phyloP scores from a whole-genome alignment of 2,888 invertebrate species.

The Stomorhina lunata region DNA sequence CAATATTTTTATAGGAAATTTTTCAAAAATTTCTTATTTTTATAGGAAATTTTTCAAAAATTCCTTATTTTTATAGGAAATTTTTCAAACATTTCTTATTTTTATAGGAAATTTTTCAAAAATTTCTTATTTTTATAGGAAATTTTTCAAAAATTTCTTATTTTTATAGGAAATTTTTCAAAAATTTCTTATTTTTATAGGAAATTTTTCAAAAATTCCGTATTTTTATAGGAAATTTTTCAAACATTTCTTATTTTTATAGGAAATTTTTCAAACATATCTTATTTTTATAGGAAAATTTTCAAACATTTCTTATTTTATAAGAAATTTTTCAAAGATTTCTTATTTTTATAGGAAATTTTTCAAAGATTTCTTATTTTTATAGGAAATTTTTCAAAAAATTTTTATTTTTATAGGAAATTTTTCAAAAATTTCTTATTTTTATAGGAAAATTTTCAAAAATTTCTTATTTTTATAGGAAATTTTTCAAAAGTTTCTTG shows the following conservation, averaged over 20 bases:
- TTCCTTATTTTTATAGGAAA: not conserved
- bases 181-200: not conserved
- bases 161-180: conserved; percentile 9
- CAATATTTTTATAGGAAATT: conserved; percentile 6
- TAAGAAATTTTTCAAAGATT: not conserved
- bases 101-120: not conserved
- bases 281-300: not conserved
- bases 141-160: not conserved
- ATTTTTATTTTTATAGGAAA: not conserved
- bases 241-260: not conserved
- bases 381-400: not conserved
- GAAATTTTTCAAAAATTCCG: not conserved
- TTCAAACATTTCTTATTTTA: not conserved
- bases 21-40: not conserved
- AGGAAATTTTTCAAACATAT: no score
- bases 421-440: not conserved
- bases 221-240: not conserved
- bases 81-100: not conserved
- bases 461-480: not conserved
- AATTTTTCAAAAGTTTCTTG: not conserved
- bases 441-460: conserved; percentile 19
- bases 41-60: not conserved
- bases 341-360: not conserved
- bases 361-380: not conserved
- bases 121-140: not conserved